Base-by-base conservation (phyloP, 2,888 invertebrate genomes). In the Drosophila macrospina region DNA sequence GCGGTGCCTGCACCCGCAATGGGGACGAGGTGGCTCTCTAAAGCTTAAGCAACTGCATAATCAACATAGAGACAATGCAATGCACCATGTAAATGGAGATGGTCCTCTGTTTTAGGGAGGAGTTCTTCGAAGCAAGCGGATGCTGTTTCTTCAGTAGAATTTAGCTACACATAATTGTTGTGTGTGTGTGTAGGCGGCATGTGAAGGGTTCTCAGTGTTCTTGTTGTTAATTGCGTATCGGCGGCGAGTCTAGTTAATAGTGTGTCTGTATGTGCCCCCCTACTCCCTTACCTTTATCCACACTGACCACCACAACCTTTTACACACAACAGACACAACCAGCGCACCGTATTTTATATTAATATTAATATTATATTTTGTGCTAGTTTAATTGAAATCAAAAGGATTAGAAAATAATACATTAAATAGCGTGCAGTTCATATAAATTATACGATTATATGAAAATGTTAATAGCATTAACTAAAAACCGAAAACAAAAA, bases 21-120 rank as follows among this genome's bases (percentile, higher is more conserved):
- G 90, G 89, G 11, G 90, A 90, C 54, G 90, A 90, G 79, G 88
- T 90, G 74, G 90, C 90, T 47, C 89, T 90, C 47, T 90, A 86
- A 90, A n/a, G 20, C 20, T 20, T 20, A 1, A 20, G 20, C 20
- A 20, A 20, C 1, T 20, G 20, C 1, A 20, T 3, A 20, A 20
- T n/a, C n/a, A n/a, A n/a, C n/a, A 20, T 20, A 2, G 20, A 20
- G 20, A 20, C 20, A 20, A 20, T 20, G 20, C 20, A 20, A n/a
- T n/a, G n/a, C 20, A 20, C 20, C 20, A 20, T 20, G 20, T 20
- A 2, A 20, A 20, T 3, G 20, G 20, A 20, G 20, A 20, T 20
- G 1, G 20, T 20, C 20, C 20, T 20, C 20, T 20, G 20, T 20
- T 20, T 20, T 20, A 20, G 20, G 20, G 20, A 3, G 20, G 20